Percentiles rank a stretch among this genome's conserved stretches.
Conservation (phyloP, 2,888 invertebrate genomes). For the Rotaria socialis region DNA sequence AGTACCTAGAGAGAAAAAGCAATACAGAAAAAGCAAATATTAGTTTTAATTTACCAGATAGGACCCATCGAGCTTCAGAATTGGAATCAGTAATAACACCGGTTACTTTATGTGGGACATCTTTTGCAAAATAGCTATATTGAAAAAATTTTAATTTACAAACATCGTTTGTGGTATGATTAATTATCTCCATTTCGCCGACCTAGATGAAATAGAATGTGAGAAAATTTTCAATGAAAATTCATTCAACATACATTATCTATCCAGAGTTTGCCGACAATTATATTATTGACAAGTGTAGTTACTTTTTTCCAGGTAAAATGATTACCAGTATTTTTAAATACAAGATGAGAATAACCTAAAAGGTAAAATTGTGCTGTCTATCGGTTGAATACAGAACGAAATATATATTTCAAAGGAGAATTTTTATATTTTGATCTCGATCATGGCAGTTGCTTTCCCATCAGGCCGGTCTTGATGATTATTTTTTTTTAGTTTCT, state of each 20-base stretch:
- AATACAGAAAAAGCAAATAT: background rate
- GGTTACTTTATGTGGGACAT: slow-evolving; percentile 83
- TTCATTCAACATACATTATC: slow-evolving; percentile 95
- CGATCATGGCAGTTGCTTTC: no score
- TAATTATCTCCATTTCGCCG: slow-evolving; percentile 95
- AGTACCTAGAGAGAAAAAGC: slow-evolving; percentile 64
- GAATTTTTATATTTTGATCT: no score
- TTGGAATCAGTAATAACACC: slow-evolving; percentile 65
- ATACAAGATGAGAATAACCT: slow-evolving; percentile 63
- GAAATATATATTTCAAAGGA: no score
- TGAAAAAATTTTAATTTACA: slow-evolving; percentile 95
- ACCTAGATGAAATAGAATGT: slow-evolving; percentile 61
- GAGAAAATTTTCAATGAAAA: no score
- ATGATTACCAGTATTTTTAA: slow-evolving; percentile 67
- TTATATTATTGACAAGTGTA: slow-evolving; percentile 98
- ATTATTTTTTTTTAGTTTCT: no score
- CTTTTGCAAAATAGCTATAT: slow-evolving; percentile 95
- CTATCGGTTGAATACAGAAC: no score
- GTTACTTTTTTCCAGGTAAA: slow-evolving; percentile 97
- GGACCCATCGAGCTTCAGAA: slow-evolving; percentile 66
- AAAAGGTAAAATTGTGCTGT: slow-evolving; percentile 48
- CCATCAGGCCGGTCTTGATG: no score
- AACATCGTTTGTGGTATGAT: slow-evolving; percentile 80
- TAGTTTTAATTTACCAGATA: slow-evolving; percentile 58
- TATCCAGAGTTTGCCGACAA: slow-evolving; percentile 97